phyloP scores from a whole-genome alignment of 1,140 invertebrate species.

The Pseudomyrmex gracilis region DNA sequence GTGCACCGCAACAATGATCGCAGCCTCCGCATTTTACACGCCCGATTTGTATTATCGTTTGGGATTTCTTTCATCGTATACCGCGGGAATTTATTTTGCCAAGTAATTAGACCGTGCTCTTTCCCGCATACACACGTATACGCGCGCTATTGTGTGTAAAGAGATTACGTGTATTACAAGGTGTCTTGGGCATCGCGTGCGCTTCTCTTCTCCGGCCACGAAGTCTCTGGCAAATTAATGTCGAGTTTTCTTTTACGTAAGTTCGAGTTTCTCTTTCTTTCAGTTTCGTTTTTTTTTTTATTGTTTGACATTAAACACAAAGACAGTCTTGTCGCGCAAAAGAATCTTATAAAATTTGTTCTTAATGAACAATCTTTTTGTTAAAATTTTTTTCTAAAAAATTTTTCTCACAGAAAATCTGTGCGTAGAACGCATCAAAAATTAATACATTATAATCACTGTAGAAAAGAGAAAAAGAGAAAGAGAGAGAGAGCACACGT shows the following conservation, averaged over 20 bases:
- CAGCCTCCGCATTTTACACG: constrained; percentile 66
- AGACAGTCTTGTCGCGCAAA: too few relatives aligned
- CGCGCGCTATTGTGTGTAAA: constrained; percentile 29
- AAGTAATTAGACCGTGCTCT: constrained; percentile 69
- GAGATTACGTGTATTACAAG: constrained; percentile 23
- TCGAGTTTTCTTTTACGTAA: background rate
- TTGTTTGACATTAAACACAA: background rate
- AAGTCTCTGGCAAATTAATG: background rate
- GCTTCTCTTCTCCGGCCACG: background rate
- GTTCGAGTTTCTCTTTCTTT: background rate
- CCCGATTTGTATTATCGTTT: constrained; percentile 71
- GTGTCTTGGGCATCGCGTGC: constrained; percentile 6
- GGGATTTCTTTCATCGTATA: constrained; percentile 49
- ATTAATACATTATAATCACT: background rate
- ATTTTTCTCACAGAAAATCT: background rate
- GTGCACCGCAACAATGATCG: constrained; percentile 72
- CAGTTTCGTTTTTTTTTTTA: background rate
- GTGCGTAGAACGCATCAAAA: background rate
- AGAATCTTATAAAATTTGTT: too few relatives aligned
- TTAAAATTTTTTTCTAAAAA: constrained; percentile 13
- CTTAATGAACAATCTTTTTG: background rate
- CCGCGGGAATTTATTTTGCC: constrained; percentile 65
- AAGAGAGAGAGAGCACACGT: background rate
- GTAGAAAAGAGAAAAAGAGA: background rate
- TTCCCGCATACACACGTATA: background rate